Evolutionary conservation across 2,113 vertebrate genomes (phyloP).

Genomic region (Microcebus jonahi): DNA sequence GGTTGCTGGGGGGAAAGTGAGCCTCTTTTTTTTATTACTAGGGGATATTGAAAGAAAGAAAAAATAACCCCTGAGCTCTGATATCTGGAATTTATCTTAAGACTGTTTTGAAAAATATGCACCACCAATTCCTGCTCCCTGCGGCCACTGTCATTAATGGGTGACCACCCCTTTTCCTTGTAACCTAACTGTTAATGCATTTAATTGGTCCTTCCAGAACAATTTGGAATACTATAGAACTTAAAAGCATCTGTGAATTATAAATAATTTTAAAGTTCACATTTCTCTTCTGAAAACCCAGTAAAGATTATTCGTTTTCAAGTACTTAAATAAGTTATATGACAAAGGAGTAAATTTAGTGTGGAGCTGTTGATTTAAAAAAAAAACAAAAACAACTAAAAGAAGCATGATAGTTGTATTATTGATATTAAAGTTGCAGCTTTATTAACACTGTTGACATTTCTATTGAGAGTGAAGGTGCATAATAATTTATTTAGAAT

Average conservation of each 20-base stretch:
- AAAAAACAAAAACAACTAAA: background rate
- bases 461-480: conserved; percentile 67
- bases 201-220: conserved; percentile 84
- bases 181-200: conserved; percentile 80
- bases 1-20: background rate
- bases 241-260: conserved; percentile 86
- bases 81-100: conserved; percentile 62
- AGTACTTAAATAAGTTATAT: conserved; percentile 85
- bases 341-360: conserved; percentile 82
- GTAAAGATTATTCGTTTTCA: conserved; percentile 86
- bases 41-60: conserved; percentile 37
- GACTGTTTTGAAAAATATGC: conserved; percentile 28
- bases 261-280: conserved; percentile 87
- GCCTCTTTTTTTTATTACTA: conserved; percentile 64
- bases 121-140: background rate
- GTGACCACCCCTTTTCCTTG: conserved; percentile 53
- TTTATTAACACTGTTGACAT: conserved; percentile 74
- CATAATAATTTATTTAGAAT: conserved; percentile 72
- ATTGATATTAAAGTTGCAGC: conserved; percentile 75
- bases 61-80: background rate
- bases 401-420: conserved; percentile 67
- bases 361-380: conserved; percentile 70
- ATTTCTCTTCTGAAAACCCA: conserved; percentile 85
- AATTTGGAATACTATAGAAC: conserved; percentile 84
- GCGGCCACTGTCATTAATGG: conserved; percentile 71